Percentiles rank a stretch among this genome's conserved stretches.
These are phyloP conservation scores for Cryptops parisi DNA, from an alignment of 2,888 invertebrate genomes.

Conservation along the genomic window DNA sequence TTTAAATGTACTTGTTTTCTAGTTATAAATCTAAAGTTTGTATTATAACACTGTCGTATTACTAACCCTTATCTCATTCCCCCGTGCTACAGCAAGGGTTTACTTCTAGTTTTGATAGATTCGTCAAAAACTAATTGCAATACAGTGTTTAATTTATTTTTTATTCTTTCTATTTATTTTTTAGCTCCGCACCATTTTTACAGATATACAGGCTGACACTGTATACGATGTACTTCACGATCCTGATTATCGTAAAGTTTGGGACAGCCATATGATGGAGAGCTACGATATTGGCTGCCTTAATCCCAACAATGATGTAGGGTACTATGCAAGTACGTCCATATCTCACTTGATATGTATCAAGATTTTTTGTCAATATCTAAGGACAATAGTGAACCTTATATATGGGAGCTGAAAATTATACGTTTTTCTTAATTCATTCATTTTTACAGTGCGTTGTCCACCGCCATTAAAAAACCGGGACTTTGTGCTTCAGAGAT, in stretches of 20 bases:
- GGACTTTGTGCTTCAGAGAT: slow-evolving; percentile 81
- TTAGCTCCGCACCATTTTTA: slow-evolving; percentile 46
- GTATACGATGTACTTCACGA: slow-evolving; percentile 83
- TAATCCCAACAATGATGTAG: slow-evolving; percentile 84
- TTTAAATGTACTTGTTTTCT: too few relatives aligned
- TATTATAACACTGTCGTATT: too few relatives aligned
- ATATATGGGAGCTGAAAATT: not conserved
- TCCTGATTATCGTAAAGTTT: slow-evolving; percentile 69
- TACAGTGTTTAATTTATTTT: too few relatives aligned
- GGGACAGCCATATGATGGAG: slow-evolving; percentile 82
- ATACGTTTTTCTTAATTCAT: slow-evolving; percentile 22
- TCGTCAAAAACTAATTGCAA: too few relatives aligned
- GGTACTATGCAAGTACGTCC: slow-evolving; percentile 72
- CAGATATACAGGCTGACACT: slow-evolving; percentile 54
- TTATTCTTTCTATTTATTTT: too few relatives aligned
- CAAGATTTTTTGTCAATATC: too few relatives aligned
- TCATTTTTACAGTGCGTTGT: slow-evolving; percentile 52
- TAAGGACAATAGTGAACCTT: too few relatives aligned
- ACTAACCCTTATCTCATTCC: too few relatives aligned
- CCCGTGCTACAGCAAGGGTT: too few relatives aligned
- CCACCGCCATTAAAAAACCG: slow-evolving; percentile 75
- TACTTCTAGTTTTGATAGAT: too few relatives aligned
- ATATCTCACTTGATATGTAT: slow-evolving; percentile 3
- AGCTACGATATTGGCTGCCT: slow-evolving; percentile 75
- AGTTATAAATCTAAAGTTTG: too few relatives aligned